Percentiles rank a stretch among this genome's conserved stretches.
Conservation (phyloP, 2,888 invertebrate species). For the Pristionchus mayeri region DNA sequence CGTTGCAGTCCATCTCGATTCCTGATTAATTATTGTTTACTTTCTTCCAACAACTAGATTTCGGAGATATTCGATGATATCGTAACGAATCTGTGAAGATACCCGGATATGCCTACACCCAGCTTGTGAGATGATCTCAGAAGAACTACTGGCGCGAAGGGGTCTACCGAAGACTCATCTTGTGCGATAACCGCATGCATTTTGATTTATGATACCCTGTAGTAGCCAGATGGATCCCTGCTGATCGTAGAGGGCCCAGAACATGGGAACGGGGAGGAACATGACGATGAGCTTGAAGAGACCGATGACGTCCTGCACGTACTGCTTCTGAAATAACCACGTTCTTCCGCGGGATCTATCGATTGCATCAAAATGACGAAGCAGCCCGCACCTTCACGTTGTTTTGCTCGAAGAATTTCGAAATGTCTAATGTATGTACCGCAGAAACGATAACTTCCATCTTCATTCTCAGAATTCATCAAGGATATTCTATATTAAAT, state of each 20-base stretch:
- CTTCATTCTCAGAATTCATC: too few relatives aligned
- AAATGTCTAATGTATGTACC: too few relatives aligned
- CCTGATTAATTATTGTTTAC: too few relatives aligned
- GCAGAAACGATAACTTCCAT: too few relatives aligned
- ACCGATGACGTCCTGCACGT: slow-evolving; percentile 70
- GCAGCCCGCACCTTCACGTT: too few relatives aligned
- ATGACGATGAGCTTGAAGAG: slow-evolving; percentile 71
- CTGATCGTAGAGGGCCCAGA: slow-evolving; percentile 97
- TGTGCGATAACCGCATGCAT: background rate
- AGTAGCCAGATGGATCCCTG: slow-evolving; percentile 94
- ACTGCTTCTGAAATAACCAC: slow-evolving; percentile 54
- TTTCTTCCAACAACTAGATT: too few relatives aligned
- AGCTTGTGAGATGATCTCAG: too few relatives aligned
- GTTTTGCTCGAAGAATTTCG: too few relatives aligned
- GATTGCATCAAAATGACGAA: too few relatives aligned
- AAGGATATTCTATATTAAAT: background rate
- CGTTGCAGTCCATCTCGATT: slow-evolving; percentile 72
- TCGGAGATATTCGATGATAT: too few relatives aligned
- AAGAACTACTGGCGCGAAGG: background rate
- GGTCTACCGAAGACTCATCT: background rate
- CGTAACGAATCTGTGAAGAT: too few relatives aligned
- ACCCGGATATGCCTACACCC: too few relatives aligned
- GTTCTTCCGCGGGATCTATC: background rate
- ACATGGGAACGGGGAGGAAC: slow-evolving; percentile 85
- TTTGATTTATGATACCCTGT: slow-evolving; percentile 85